Evolutionary conservation across 2,888 invertebrate genomes (phyloP), one percentile per base, ranked within the genome.

Genomic region (Oscheius sp.): DNA sequence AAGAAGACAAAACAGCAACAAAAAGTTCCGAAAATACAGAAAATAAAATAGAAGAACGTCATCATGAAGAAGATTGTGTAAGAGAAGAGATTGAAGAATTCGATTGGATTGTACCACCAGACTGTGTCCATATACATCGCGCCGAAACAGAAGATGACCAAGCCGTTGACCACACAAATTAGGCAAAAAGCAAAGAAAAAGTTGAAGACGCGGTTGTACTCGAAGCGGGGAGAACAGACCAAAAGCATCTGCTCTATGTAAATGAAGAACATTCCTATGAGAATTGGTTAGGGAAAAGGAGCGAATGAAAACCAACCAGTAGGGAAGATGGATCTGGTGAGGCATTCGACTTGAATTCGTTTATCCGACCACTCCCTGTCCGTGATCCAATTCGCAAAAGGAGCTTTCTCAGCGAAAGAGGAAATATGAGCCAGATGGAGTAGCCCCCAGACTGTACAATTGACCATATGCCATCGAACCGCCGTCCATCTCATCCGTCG

Each of bases 61-160:
- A 78, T 70, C 17, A 42, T 17, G 65, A 65, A 64, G 71, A 78
- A 75, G 20, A 78, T 67, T 1, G 72, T 48, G 29, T 74, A 75
- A 10, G 75, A 74, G 29, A 52, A 68, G 61, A 78, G 57, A 53
- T 78, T 78, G 73, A 78, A 78, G 12, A 78, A 70, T 31, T 75
- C 74, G 27, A 70, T 72, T 12, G 78, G 78, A 31, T 78, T 73
- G 65, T 78, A 78, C 55, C 52, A 78, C 78, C 78, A 78, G 4
- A 64, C 69, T 15, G 67, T 52, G 25, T 74, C 68, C 72, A 75
- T 74, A 67, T 57, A 78, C 75, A 75, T 72, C 2, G 78, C 75
- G 23, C 34, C 65, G 37, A 75, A 75, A 39, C 72, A 68, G 53
- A 75, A 75, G 23, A 78, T 63, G 72, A 75, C 71, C 48, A 78